These are phyloP conservation scores for Carettochelys insculpta DNA, from an alignment of 2,113 vertebrate genomes.

Conservation along the genomic window DNA sequence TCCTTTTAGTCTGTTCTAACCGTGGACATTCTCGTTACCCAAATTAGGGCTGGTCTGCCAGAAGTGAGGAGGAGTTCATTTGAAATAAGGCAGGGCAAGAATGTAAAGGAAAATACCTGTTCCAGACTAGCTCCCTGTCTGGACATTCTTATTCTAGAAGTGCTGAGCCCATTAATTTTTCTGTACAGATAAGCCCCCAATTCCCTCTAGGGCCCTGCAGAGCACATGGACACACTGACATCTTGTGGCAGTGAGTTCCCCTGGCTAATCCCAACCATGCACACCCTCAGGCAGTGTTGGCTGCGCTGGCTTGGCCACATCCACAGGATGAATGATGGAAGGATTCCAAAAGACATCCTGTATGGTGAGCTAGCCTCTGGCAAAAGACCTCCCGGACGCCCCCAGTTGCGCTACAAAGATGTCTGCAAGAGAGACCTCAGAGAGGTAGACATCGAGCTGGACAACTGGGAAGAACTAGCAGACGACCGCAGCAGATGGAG, in stretches of 20 bases:
- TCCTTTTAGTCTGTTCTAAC: neutral
- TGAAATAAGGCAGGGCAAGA: neutral
- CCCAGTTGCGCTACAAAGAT: no score
- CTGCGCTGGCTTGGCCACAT: no score
- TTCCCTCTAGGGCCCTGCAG: neutral
- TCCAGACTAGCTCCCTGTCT: neutral
- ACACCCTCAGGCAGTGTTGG: no score
- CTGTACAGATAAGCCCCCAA: neutral
- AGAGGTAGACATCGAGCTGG: no score
- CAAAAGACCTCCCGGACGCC: no score
- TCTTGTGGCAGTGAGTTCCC: neutral
- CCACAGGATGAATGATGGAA: no score
- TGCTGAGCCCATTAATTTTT: neutral
- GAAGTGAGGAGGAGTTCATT: neutral
- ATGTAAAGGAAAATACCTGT: neutral
- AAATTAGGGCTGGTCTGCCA: neutral
- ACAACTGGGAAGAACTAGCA: no score
- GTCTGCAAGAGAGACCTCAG: no score
- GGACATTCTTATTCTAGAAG: neutral
- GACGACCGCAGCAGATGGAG: no score
- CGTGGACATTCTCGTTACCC: neutral
- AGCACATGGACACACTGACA: neutral
- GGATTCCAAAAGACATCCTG: no score
- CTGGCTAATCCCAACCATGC: no score
- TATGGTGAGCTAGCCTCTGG: no score